phyloP scores from a whole-genome alignment of 2,113 vertebrate genomes.

The Callopanchax toddi region DNA sequence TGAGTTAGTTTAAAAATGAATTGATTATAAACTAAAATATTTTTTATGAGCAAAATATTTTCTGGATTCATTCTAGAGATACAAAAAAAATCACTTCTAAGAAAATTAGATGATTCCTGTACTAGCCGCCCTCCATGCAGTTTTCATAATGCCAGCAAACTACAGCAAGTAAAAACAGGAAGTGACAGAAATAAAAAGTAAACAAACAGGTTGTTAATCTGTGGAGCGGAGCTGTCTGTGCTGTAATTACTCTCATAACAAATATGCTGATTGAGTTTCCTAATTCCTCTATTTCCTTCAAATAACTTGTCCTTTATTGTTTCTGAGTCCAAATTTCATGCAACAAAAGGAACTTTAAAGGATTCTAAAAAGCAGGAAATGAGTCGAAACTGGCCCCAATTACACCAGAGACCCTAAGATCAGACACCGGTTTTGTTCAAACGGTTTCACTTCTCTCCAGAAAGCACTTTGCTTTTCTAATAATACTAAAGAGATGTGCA shows the following conservation, averaged over 20 bases:
- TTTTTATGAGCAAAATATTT: no score
- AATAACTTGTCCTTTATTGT: conserved; percentile 13
- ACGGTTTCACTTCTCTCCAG: conserved; percentile 1
- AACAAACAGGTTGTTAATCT: conserved; percentile 34
- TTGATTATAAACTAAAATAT: no score
- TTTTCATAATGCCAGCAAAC: conserved; percentile 21
- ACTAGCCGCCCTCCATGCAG: no score
- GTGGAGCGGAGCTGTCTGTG: conserved; percentile 11
- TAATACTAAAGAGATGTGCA: no score
- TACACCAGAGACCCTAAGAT: no score
- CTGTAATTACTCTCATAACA: conserved; percentile 33
- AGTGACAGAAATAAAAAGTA: background rate
- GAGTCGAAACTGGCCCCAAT: background rate
- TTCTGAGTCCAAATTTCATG: conserved; percentile 10
- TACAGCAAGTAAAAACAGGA: conserved; percentile 7
- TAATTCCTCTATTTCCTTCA: conserved; percentile 15
- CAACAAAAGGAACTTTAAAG: conserved; percentile 9
- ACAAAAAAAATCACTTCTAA: no score
- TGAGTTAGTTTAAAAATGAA: no score
- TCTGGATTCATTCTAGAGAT: no score
- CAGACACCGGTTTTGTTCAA: background rate
- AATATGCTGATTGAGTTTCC: conserved; percentile 23
- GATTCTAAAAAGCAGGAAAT: conserved; percentile 10
- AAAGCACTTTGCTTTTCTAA: background rate
- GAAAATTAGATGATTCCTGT: no score